Evolutionary conservation across 2,888 invertebrate genomes (phyloP).

Genomic region (Drosophila birchii): DNA sequence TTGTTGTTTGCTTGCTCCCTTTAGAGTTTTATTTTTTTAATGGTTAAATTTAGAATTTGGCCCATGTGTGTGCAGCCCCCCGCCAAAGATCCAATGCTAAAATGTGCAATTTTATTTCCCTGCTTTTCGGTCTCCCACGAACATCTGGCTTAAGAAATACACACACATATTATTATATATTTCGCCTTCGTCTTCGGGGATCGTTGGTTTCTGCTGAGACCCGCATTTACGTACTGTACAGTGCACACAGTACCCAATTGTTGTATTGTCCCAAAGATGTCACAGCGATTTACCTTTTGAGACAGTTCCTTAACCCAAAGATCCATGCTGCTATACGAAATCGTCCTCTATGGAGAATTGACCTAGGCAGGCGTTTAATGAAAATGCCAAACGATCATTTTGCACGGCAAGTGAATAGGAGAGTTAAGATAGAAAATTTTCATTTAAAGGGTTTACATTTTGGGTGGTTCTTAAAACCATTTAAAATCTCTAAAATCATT

Average conservation of each 20-base stretch:
- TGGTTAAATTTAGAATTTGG: conserved; percentile 66
- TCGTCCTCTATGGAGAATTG: conserved; percentile 54
- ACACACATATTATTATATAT: conserved; percentile 2
- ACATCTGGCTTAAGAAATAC: conserved; percentile 32
- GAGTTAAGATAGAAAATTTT: not conserved
- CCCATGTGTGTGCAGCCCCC: conserved; percentile 45
- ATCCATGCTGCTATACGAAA: conserved; percentile 35
- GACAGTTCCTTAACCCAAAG: conserved; percentile 48
- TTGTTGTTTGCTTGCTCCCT: conserved; percentile 23
- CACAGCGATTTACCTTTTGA: conserved; percentile 44
- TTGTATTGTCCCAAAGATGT: conserved; percentile 57
- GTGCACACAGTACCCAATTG: conserved; percentile 60
- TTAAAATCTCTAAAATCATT: too few relatives aligned
- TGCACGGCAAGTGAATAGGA: conserved; percentile 30
- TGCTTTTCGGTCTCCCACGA: conserved; percentile 38
- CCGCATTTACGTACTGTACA: conserved; percentile 39
- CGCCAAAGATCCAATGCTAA: conserved; percentile 6
- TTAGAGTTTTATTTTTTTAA: conserved; percentile 40
- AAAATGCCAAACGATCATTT: conserved; percentile 66
- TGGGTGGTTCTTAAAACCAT: not conserved
- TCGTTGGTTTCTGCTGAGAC: conserved; percentile 16
- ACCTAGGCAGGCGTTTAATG: conserved; percentile 64
- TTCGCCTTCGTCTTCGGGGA: conserved; percentile 11
- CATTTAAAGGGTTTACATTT: not conserved
- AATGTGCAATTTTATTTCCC: conserved; percentile 24